Conservation (phyloP, 2,113 vertebrate species). For the Rhea americana region DNA sequence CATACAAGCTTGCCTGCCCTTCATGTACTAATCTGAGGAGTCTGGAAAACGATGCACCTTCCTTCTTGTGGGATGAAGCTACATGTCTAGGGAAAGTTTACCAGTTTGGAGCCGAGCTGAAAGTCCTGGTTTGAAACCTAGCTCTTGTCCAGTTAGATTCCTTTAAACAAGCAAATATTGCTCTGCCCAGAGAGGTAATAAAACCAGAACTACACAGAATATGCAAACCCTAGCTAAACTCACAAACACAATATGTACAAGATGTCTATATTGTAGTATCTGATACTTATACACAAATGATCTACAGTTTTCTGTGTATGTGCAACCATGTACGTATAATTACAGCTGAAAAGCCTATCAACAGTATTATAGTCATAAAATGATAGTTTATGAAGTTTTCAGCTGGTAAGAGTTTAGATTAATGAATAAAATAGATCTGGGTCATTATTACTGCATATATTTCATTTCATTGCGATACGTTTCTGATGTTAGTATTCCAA, state of each 20-base stretch:
- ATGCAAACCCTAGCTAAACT: background rate
- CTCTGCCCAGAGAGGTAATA: background rate
- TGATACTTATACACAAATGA: background rate
- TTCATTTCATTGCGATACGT: background rate
- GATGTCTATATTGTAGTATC: background rate
- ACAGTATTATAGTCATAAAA: background rate
- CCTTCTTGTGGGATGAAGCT: background rate
- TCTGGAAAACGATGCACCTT: background rate
- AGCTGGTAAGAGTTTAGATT: background rate
- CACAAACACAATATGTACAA: fast-evolving
- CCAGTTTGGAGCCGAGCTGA: background rate
- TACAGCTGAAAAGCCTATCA: background rate
- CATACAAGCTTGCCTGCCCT: background rate
- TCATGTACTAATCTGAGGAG: background rate
- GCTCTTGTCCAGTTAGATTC: background rate
- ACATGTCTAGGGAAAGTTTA: background rate
- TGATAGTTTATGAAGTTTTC: background rate
- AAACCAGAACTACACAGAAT: background rate
- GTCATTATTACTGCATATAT: background rate
- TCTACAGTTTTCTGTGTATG: background rate
- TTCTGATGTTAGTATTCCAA: background rate
- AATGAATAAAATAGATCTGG: background rate
- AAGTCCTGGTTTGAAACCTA: background rate
- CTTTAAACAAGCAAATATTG: background rate
- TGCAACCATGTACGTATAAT: background rate